phyloP scores from a whole-genome alignment of 2,888 invertebrate genomes.

The Eustalomyia histrio region DNA sequence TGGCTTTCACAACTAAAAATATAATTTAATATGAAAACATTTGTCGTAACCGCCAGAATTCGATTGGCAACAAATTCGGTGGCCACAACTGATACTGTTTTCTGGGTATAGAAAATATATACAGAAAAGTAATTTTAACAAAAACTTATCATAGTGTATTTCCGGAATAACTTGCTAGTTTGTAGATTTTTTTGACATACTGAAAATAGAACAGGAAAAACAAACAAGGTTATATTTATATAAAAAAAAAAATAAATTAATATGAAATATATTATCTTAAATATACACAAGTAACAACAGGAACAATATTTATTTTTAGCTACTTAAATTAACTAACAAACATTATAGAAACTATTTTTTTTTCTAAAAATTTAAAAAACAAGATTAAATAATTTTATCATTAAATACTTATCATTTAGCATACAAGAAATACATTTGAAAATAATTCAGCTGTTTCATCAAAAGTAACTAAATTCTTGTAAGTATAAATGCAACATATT shows the following conservation, averaged over 20 bases:
- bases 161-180: slow-evolving; percentile 17
- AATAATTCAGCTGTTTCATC: slow-evolving; percentile 58
- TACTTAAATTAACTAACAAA: slow-evolving; percentile 12
- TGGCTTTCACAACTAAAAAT: too few species aligned
- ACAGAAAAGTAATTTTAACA: too few species aligned
- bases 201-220: slow-evolving; percentile 2
- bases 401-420: slow-evolving; percentile 50
- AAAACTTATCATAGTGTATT: too few species aligned
- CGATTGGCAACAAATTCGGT: too few species aligned
- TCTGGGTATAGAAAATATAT: too few species aligned
- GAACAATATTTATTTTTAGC: slow-evolving; percentile 34
- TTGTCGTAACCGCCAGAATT: too few species aligned
- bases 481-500: slow-evolving; percentile 43
- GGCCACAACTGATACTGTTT: too few species aligned
- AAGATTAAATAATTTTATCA: slow-evolving; percentile 60
- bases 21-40: too few species aligned
- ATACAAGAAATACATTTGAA: slow-evolving; percentile 16
- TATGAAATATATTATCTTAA: not conserved
- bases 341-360: not conserved
- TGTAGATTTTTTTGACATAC: slow-evolving; percentile 6
- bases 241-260: slow-evolving; percentile 3
- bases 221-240: slow-evolving; percentile 2
- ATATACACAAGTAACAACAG: slow-evolving; percentile 4
- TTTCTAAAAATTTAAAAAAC: slow-evolving; percentile 35
- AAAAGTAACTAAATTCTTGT: slow-evolving; percentile 9